These are phyloP conservation scores for Hafferia zeledoni DNA, from an alignment of 2,797 vertebrate genomes.

Conservation along the genomic window DNA sequence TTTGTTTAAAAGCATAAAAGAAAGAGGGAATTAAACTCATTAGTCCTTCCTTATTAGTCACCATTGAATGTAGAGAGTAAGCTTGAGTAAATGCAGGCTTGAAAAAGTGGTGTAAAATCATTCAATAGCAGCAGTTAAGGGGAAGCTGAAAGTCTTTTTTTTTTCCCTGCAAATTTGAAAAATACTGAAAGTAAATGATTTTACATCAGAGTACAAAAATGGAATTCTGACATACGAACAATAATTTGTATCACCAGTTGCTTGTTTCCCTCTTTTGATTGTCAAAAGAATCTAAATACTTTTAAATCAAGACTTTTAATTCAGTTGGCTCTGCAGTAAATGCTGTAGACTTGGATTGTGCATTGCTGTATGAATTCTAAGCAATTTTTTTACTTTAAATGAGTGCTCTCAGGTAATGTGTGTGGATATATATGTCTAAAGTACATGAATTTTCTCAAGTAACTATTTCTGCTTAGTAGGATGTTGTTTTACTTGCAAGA, in stretches of 20 bases:
- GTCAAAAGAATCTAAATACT: background rate
- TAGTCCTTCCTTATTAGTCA: constrained; percentile 50
- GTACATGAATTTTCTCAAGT: background rate
- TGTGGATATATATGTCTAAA: background rate
- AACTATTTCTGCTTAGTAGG: background rate
- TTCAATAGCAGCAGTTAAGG: background rate
- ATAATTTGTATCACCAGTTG: background rate
- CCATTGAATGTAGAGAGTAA: constrained; percentile 17
- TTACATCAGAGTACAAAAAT: background rate
- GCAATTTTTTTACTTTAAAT: background rate
- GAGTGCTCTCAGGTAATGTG: background rate
- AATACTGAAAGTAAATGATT: background rate
- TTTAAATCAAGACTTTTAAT: background rate
- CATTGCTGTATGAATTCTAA: background rate
- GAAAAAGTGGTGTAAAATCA: background rate
- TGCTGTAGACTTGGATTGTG: background rate
- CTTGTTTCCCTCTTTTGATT: background rate
- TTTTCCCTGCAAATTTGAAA: background rate
- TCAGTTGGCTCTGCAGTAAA: background rate
- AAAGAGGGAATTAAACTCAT: constrained; percentile 59
- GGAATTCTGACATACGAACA: background rate
- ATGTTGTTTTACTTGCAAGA: background rate
- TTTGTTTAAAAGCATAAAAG: constrained; percentile 60
- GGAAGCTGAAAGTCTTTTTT: background rate
- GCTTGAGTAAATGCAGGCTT: constrained; percentile 30